Base-by-base conservation (phyloP, 2,113 vertebrate genomes). In the Hemiprocne comata region DNA sequence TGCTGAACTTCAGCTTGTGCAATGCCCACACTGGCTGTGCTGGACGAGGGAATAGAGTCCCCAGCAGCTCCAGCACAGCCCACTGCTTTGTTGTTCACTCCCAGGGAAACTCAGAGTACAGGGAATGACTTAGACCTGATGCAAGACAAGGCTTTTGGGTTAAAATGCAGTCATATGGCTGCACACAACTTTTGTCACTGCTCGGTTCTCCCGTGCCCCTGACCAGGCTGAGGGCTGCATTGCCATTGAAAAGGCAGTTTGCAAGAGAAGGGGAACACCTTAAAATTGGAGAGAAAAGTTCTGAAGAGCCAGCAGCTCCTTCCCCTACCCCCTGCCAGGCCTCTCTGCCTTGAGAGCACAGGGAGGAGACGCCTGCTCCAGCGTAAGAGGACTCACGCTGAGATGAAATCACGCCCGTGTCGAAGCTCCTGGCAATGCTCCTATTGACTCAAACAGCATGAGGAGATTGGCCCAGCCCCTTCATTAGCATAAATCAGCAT, bases 21-120 rank as follows among this genome's bases (percentile, higher is more conserved):
- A 7, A 18, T 13, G 8, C 17, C 42, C 60, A 16, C 4, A 2
- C 64, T 33, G 70, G 29, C 67, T 40, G 42, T 1, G 91, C 67
- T 54, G 0, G 0, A 2, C 2, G 0, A 17, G 48, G 4, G 20
- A 55, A 11, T 0, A 10, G 42, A 6, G 29, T 13, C 58, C 81
- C 13, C 21, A 3, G 64, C 80, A 21, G 75, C 65, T 9, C 6
- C 54, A 3, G 50, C 1, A 1, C 24, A 5, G 17, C 1, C 72
- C 3, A 5, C 29, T 33, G 80, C 34, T 29, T 13, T 10, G 48
- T 5, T 1, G 1, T 3, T 16, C 2, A 8, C 69, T 85, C 62
- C 40, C 38, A 0, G 28, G 29, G 70, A 21, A 36, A 26, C 5
- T 20, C 7, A 1, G 28, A 25, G 51, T 50, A 8, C 10, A 0